These are phyloP conservation scores for Periophthalmus magnuspinnatus DNA, from an alignment of 2,797 vertebrate genomes.

Conservation along the genomic window DNA sequence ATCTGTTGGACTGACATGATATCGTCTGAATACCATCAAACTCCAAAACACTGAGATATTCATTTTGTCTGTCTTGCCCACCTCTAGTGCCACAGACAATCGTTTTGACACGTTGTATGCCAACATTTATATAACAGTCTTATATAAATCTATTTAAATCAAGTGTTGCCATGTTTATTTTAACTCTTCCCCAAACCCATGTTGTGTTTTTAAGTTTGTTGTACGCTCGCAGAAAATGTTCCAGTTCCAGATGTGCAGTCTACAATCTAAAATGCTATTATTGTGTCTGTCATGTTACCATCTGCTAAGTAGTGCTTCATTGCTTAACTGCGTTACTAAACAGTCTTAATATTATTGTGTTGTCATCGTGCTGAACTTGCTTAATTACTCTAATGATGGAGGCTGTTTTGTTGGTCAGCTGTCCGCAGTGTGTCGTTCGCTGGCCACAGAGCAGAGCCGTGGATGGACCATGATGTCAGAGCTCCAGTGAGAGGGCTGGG, in stretches of 20 bases:
- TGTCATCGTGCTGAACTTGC: slow-evolving; percentile 17
- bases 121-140: slow-evolving; percentile 45
- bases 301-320: slow-evolving; percentile 58
- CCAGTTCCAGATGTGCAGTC: slow-evolving; percentile 47
- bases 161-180: neutral
- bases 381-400: neutral
- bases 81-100: neutral
- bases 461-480: slow-evolving; percentile 77
- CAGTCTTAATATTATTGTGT: slow-evolving; percentile 20
- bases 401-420: slow-evolving; percentile 53
- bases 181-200: slow-evolving; percentile 16
- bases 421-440: slow-evolving; percentile 78
- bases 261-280: slow-evolving; percentile 38
- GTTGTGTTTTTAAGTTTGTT: slow-evolving; percentile 22
- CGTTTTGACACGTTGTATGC: slow-evolving; percentile 21
- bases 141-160: slow-evolving; percentile 42
- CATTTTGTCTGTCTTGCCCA: too few relatives aligned
- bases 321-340: slow-evolving; percentile 44
- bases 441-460: slow-evolving; percentile 63
- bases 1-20: too few relatives aligned
- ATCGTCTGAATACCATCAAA: too few relatives aligned
- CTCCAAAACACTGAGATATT: too few relatives aligned
- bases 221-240: slow-evolving; percentile 29
- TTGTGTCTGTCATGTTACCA: slow-evolving; percentile 37
- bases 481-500: slow-evolving; percentile 64